Percentiles rank a stretch among this genome's conserved stretches.
These are phyloP conservation scores for Steatornis caripensis DNA, from an alignment of 2,113 vertebrate genomes.

Conservation along the genomic window DNA sequence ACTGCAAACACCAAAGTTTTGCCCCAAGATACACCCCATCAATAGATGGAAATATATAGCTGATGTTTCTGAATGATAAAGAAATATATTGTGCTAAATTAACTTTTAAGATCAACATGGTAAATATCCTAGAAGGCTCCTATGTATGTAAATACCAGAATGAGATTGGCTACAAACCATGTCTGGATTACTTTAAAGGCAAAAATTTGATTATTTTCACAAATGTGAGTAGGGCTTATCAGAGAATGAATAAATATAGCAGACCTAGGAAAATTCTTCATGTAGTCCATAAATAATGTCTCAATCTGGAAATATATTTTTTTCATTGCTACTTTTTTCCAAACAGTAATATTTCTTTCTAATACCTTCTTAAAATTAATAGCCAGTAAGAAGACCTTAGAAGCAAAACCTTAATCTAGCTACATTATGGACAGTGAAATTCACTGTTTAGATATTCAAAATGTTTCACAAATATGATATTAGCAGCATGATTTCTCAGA, in stretches of 20 bases:
- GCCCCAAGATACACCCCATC: neutral
- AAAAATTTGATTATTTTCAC: neutral
- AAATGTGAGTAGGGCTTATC: neutral
- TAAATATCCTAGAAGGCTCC: neutral
- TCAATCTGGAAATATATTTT: neutral
- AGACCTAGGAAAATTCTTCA: neutral
- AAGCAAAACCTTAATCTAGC: neutral
- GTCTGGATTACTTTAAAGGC: neutral
- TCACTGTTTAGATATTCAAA: neutral
- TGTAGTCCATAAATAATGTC: neutral
- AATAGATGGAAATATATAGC: neutral
- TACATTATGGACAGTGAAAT: neutral
- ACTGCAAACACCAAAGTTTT: neutral
- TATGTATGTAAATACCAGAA: neutral
- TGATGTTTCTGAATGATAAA: neutral
- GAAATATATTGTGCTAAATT: neutral
- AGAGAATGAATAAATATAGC: neutral
- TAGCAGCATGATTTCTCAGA: neutral
- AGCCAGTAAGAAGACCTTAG: neutral
- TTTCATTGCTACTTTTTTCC: neutral
- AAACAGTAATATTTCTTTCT: neutral
- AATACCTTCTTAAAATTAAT: neutral
- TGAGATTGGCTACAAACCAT: neutral
- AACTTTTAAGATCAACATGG: neutral
- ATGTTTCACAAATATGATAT: neutral